Base-by-base conservation (phyloP, 92 coral and sea anemone species). In the Nematostella vectensis region DNA sequence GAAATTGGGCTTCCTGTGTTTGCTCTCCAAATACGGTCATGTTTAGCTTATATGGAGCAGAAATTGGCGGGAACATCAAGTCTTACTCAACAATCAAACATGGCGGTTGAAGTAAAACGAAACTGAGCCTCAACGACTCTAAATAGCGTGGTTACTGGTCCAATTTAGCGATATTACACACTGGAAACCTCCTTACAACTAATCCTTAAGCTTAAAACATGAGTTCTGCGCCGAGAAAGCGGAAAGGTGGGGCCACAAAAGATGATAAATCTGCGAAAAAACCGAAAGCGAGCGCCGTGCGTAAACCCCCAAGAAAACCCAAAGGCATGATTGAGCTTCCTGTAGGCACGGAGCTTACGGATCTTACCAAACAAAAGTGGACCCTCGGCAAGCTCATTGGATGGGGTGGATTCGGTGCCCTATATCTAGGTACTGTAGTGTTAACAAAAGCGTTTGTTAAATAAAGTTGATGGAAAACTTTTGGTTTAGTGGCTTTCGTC, bases 341-440 rank as follows among this genome's bases (percentile, higher is more conserved):
- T 30, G 70, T 49, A 31, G 97, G 97, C 9, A 79, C 72, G 17
- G 47, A 61, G 20, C 65, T 89, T 58, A 82, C 83, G 1, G 97
- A 89, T 61, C 67, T 89, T 15, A 54, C 77, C 61, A 89, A 89
- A 77, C 77, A 89, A 24, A 55, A 49, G 26, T 89, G 97, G 97
- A 58, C 69, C 3, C 54, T 89, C 27, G 97, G 97, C 31, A 72
- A 63, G 47, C 78, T 89, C 25, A 67, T 89, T 29, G 97, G 95
- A 3, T 89, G 97, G 97, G 97, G 97, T 58, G 97, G 97, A n/a
- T 89, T 89, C 70, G 97, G 97, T 36, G 97, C 97, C 0, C 67
- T 89, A 38, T 89, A 89, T 65, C 71, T 85, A 24, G 97, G 97
- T 85, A 54, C 47, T n/a, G n/a, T n/a, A n/a, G n/a, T n/a, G n/a